These are phyloP conservation scores for Luperina nickerlii DNA, from an alignment of 2,888 invertebrate genomes.

Conservation along the genomic window DNA sequence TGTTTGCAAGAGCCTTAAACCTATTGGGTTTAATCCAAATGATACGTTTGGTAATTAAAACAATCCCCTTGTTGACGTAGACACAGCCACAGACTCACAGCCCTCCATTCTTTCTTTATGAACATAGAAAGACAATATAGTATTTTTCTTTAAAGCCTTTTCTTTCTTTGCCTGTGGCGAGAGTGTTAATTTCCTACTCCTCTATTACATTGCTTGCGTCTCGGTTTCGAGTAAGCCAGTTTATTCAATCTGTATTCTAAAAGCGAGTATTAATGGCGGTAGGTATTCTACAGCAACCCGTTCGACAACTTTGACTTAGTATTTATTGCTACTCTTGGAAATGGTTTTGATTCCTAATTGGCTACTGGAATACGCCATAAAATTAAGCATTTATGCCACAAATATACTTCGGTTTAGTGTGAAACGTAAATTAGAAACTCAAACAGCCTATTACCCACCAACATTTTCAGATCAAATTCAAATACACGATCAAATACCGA, in stretches of 20 bases:
- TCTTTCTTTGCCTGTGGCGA: conserved; percentile 33
- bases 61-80: background rate
- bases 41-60: conserved; percentile 29
- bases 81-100: background rate
- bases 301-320: conserved; percentile 40
- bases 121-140: conserved; percentile 19
- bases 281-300: conserved; percentile 37
- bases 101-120: conserved; percentile 12
- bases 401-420: background rate
- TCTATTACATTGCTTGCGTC: conserved; percentile 34
- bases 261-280: conserved; percentile 46
- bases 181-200: conserved; percentile 52
- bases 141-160: conserved; percentile 46
- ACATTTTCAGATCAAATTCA: conserved; percentile 28
- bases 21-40: conserved; percentile 5
- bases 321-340: conserved; percentile 45
- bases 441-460: conserved; percentile 1
- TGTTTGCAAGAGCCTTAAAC: too few relatives aligned
- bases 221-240: conserved; percentile 49
- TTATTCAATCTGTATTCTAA: conserved; percentile 57
- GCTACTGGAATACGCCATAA: conserved; percentile 26
- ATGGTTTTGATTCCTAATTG: conserved; percentile 32
- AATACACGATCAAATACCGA: conserved; percentile 33
- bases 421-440: conserved; percentile 23
- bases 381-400: conserved; percentile 23